Percentiles rank a stretch among this genome's conserved stretches.
Evolutionary conservation across 2,797 vertebrate genomes (phyloP).

Genomic region (Amniataba percoides): DNA sequence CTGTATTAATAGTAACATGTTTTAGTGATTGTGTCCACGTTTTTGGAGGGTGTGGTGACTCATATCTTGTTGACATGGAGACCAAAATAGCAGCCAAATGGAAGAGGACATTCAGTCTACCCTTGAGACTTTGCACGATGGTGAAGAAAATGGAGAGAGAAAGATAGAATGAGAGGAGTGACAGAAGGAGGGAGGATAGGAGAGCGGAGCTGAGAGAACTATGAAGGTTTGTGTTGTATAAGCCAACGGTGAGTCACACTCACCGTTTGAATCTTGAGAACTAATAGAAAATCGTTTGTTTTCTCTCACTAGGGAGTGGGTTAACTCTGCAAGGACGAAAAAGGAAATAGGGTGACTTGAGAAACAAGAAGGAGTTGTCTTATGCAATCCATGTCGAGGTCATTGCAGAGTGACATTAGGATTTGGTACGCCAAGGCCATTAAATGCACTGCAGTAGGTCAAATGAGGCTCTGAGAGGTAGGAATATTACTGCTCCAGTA

Average conservation of each 20-base stretch:
- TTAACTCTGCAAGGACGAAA: conserved; percentile 78
- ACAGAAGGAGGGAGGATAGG: conserved; percentile 72
- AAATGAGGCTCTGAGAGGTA: conserved; percentile 11
- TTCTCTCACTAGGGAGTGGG: conserved; percentile 80
- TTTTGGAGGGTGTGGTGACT: conserved; percentile 79
- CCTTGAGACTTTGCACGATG: conserved; percentile 80
- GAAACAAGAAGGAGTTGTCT: conserved; percentile 67
- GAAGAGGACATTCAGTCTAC: conserved; percentile 82
- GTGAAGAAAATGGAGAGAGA: conserved; percentile 75
- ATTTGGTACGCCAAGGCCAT: conserved; percentile 27
- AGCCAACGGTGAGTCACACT: conserved; percentile 83
- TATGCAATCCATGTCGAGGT: conserved; percentile 63
- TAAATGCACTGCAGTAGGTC: conserved; percentile 44
- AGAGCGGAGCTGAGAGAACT: conserved; percentile 74
- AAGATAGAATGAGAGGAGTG: conserved; percentile 71
- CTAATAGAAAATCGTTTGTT: conserved; percentile 83
- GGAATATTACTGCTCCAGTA: conserved; percentile 16
- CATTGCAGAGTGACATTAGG: conserved; percentile 39
- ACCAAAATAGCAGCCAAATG: conserved; percentile 82
- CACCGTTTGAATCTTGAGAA: conserved; percentile 82
- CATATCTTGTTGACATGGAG: conserved; percentile 83
- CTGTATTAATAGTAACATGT: conserved; percentile 73
- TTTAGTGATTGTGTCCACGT: conserved; percentile 73
- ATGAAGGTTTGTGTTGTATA: conserved; percentile 83
- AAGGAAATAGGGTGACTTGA: conserved; percentile 73